Evolutionary conservation across 2,888 invertebrate genomes (phyloP).

Genomic region (Acronicta psi): DNA sequence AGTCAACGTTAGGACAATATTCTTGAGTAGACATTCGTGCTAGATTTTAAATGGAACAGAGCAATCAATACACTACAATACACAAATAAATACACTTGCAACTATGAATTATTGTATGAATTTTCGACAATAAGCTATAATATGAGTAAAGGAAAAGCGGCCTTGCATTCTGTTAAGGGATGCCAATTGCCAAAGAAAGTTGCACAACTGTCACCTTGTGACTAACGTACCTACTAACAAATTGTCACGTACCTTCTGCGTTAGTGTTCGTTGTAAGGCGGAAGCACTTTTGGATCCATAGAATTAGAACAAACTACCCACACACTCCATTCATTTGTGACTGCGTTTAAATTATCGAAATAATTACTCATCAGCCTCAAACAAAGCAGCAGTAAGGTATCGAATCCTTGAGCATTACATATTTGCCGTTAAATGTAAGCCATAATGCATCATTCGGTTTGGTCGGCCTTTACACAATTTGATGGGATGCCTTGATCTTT

Average conservation of each 20-base stretch:
- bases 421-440: conserved; percentile 21
- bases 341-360: conserved; percentile 7
- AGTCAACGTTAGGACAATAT: too few relatives aligned
- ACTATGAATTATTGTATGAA: too few relatives aligned
- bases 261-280: conserved; percentile 24
- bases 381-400: conserved; percentile 21
- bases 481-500: conserved; percentile 29
- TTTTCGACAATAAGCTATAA: too few relatives aligned
- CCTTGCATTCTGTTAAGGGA: conserved; percentile 18
- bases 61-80: too few relatives aligned
- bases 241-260: conserved; percentile 50
- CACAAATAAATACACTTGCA: too few relatives aligned
- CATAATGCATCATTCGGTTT: conserved; percentile 26
- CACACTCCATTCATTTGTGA: background rate
- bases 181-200: conserved; percentile 31
- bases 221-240: conserved; percentile 23
- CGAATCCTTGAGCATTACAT: conserved; percentile 41
- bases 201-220: conserved; percentile 45
- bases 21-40: too few relatives aligned
- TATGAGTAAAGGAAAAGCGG: background rate
- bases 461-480: conserved; percentile 31
- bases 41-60: too few relatives aligned
- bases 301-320: conserved; percentile 24
- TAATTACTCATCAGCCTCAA: conserved; percentile 13
- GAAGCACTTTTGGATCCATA: conserved; percentile 26